Conservation (phyloP, 2,113 vertebrate species). For the Elephas maximus region DNA sequence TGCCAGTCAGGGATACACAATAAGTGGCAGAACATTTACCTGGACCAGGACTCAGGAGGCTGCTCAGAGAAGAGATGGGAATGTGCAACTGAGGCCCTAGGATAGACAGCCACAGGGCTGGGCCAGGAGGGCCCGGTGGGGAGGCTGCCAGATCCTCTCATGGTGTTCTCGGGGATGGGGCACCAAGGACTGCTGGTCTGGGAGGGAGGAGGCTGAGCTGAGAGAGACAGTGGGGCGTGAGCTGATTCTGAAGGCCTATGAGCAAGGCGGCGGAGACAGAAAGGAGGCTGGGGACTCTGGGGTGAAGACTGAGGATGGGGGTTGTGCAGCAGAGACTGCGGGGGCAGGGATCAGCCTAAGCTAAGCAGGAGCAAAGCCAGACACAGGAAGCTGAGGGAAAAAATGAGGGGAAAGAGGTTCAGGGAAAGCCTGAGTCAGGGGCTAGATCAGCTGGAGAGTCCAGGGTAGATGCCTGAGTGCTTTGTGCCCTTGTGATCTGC, state of each 20-base stretch:
- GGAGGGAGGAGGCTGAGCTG: not conserved
- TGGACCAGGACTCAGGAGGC: not conserved
- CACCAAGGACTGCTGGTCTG: not conserved
- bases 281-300: not conserved
- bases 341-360: not conserved
- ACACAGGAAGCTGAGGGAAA: not conserved
- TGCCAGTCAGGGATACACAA: not conserved
- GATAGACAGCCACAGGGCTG: not conserved
- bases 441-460: not conserved
- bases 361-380: too few relatives aligned
- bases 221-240: not conserved
- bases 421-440: not conserved
- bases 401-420: not conserved
- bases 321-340: not conserved
- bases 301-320: not conserved
- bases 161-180: not conserved
- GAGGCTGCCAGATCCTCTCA: not conserved
- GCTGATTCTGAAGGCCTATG: not conserved
- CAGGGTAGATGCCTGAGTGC: not conserved
- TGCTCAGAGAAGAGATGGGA: not conserved
- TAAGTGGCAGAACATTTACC: not conserved
- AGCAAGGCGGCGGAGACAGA: not conserved
- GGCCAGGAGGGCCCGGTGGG: not conserved
- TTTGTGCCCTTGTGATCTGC: not conserved
- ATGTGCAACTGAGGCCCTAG: fast-evolving